Base-by-base conservation (phyloP, 2,888 invertebrate genomes). In the Thera obeliscata region DNA sequence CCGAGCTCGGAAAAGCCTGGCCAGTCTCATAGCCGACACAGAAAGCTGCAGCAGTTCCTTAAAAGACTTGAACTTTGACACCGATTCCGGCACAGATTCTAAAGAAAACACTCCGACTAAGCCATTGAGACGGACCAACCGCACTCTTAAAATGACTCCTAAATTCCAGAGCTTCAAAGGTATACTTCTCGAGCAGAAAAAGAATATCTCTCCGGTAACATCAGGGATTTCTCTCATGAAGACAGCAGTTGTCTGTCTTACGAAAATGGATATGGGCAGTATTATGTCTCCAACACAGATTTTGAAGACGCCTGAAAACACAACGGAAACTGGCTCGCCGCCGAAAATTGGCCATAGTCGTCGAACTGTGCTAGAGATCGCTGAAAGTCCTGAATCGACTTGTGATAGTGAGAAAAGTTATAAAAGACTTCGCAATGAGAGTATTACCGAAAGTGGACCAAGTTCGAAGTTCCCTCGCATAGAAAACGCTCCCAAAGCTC, bases 11-110 rank as follows among this genome's bases (percentile, higher is more conserved):
- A 92, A 92, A 70, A 91, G 91, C 73, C 81, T 93, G 3, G 91
- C 91, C 58, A 90, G 87, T 72, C 87, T 93, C 58, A 93, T 92
- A 33, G 93, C 93, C 12, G 93, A 94, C 73, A 89, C 93, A 2
- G 94, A 94, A 72, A 94, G 93, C 76, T 94, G 94, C 76, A 94
- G 93, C 78, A 94, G 93, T 75, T 94, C 94, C 3, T 73, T 94
- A 7, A 93, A 94, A 87, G 94, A 93, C 74, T 82, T 94, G 0
- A 94, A 91, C 74, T 94, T 94, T 65, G 90, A 94, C 70, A 85
- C 93, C 0, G 94, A 94, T 70, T 93, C 94, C 1, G 88, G 90
- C 1, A 83, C 88, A 0, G 93, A 93, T 65, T 88, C 92, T 0
- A 94, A 93, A 83, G 93, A 94, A 70, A 94, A 94, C 71, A 93